These are phyloP conservation scores for Gallinago solitaria DNA, from an alignment of 2,797 vertebrate genomes.

Conservation along the genomic window DNA sequence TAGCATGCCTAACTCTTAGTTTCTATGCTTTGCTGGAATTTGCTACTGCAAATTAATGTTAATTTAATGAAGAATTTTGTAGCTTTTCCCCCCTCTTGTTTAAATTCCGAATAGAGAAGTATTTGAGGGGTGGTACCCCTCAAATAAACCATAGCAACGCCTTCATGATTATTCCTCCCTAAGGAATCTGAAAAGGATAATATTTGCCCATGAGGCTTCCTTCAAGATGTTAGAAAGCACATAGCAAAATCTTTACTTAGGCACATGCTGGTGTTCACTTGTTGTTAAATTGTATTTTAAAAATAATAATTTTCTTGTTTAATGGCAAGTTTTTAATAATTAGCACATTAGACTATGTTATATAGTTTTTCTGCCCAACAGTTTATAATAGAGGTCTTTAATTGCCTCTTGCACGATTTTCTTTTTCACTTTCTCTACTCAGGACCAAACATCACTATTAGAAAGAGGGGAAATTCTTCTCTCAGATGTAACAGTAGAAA, in stretches of 20 bases:
- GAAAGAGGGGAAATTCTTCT: not conserved
- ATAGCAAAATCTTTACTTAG: not conserved
- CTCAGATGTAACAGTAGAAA: not conserved
- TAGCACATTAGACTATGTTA: not conserved
- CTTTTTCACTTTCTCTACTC: not conserved
- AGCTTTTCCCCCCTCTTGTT: not conserved
- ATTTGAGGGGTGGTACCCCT: not conserved
- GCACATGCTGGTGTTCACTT: not conserved
- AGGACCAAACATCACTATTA: not conserved
- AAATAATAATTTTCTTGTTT: not conserved
- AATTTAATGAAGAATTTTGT: not conserved
- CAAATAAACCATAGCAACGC: not conserved
- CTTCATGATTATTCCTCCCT: not conserved
- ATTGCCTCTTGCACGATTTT: not conserved
- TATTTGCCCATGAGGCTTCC: slow-evolving; percentile 33
- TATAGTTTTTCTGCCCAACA: not conserved
- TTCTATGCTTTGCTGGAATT: slow-evolving; percentile 37
- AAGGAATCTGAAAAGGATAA: slow-evolving; percentile 16
- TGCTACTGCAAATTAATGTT: slow-evolving; percentile 3
- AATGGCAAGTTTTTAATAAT: not conserved
- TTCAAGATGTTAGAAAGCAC: not conserved
- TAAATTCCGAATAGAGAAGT: not conserved
- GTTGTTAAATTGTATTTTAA: not conserved
- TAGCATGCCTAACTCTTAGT: not conserved
- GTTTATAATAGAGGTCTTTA: not conserved